Evolutionary conservation across 2,113 vertebrate species (phyloP).

Genomic region (Choloepus hoffmanni): DNA sequence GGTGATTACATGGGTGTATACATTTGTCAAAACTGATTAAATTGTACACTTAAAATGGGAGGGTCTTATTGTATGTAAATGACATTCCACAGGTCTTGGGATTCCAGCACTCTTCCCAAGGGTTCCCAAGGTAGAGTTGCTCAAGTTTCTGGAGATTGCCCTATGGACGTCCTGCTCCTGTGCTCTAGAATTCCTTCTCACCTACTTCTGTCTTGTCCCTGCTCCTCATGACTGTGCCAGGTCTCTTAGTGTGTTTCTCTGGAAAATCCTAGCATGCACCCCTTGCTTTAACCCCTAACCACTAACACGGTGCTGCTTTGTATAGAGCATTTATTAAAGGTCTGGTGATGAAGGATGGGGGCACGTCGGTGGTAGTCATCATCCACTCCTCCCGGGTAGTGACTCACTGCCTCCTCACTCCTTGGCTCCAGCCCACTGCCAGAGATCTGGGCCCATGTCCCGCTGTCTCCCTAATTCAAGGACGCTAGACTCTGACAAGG

Average conservation of each 20-base stretch:
- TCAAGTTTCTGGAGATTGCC: not conserved
- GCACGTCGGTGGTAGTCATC: not conserved
- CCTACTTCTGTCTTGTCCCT: not conserved
- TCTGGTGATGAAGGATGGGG: constrained; percentile 18
- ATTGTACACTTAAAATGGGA: not conserved
- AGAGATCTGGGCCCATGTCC: not conserved
- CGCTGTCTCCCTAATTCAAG: constrained; percentile 3
- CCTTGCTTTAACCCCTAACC: not conserved
- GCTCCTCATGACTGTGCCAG: not conserved
- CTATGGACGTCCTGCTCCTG: not conserved
- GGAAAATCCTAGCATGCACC: not conserved
- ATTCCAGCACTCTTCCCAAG: not conserved
- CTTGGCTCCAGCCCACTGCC: not conserved
- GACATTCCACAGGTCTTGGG: not conserved
- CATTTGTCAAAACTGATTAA: not conserved
- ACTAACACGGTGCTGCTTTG: not conserved
- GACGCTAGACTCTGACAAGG: not conserved
- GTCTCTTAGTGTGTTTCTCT: not conserved
- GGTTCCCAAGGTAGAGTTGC: not conserved
- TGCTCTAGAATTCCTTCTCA: not conserved
- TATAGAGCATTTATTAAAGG: not conserved
- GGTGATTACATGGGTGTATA: not conserved
- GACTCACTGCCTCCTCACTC: not conserved
- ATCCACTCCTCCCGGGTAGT: not conserved
- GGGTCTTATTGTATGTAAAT: not conserved